Evolutionary conservation across 2,797 vertebrate species (phyloP).

Genomic region (Hemitrygon akajei): DNA sequence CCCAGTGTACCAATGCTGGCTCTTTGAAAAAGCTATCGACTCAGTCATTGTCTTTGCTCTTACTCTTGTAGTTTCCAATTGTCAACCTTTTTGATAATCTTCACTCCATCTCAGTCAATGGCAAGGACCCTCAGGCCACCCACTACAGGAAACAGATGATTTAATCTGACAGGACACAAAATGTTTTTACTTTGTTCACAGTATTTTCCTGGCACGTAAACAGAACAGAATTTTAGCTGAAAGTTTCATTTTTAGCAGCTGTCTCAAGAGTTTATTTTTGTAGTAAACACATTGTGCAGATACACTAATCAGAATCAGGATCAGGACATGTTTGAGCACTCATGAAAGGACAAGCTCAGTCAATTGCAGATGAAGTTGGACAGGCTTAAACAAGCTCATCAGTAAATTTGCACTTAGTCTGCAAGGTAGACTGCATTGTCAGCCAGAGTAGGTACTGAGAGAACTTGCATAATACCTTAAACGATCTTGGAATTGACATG

Average conservation of each 20-base stretch:
- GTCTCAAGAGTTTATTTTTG: constrained; percentile 2
- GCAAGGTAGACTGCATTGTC: background rate
- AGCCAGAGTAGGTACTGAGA: background rate
- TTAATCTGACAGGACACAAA: background rate
- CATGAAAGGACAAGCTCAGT: constrained; percentile 7
- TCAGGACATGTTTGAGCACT: background rate
- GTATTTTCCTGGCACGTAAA: constrained; percentile 2
- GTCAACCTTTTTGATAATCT: background rate
- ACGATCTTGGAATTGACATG: background rate
- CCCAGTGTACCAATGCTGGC: background rate
- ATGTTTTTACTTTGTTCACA: constrained; percentile 13
- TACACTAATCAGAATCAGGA: constrained; percentile 24
- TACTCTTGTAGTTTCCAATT: background rate
- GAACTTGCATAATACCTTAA: background rate
- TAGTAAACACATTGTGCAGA: constrained; percentile 17
- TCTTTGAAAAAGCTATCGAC: background rate
- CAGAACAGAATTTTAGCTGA: constrained; percentile 3
- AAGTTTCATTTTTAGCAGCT: constrained; percentile 26
- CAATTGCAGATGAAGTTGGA: background rate
- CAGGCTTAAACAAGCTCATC: background rate
- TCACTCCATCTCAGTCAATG: background rate
- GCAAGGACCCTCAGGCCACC: background rate
- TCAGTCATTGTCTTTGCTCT: background rate
- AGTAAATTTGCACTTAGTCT: background rate
- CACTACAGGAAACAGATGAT: background rate